A percentile compares a stretch with the other conserved stretches of the same genome.
phyloP scores from a whole-genome alignment of 2,888 invertebrate species.

The Lithophane socia region DNA sequence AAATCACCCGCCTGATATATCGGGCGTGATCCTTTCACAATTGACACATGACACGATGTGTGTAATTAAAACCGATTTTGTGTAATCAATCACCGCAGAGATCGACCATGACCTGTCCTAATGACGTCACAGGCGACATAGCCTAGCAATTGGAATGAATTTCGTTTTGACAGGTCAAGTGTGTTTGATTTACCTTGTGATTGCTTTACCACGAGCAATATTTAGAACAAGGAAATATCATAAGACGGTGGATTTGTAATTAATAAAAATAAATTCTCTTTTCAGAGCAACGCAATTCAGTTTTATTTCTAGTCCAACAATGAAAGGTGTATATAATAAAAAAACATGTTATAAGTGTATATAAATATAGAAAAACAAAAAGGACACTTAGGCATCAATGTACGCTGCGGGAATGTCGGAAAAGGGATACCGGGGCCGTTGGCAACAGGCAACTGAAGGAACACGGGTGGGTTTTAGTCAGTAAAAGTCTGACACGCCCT shows the following conservation, averaged over 20 bases:
- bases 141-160: background rate
- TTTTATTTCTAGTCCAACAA: too few relatives aligned
- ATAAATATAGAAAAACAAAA: too few relatives aligned
- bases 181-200: background rate
- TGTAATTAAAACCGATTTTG: slow-evolving; percentile 55
- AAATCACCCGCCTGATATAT: slow-evolving; percentile 34
- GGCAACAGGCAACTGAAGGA: too few relatives aligned
- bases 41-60: slow-evolving; percentile 42
- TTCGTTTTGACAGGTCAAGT: background rate
- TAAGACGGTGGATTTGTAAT: too few relatives aligned
- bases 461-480: too few relatives aligned
- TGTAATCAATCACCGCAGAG: slow-evolving; percentile 44
- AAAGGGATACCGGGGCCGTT: too few relatives aligned
- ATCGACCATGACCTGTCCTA: slow-evolving; percentile 44
- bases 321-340: too few relatives aligned
- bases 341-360: too few relatives aligned
- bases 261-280: too few relatives aligned
- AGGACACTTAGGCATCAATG: background rate
- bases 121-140: slow-evolving; percentile 36
- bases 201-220: background rate
- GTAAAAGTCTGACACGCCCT: too few relatives aligned
- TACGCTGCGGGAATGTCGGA: background rate
- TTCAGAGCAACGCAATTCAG: too few relatives aligned
- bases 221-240: too few relatives aligned
- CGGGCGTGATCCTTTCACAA: slow-evolving; percentile 20